Evolutionary conservation across 2,113 vertebrate genomes (phyloP).

Genomic region (Merops nubicus): DNA sequence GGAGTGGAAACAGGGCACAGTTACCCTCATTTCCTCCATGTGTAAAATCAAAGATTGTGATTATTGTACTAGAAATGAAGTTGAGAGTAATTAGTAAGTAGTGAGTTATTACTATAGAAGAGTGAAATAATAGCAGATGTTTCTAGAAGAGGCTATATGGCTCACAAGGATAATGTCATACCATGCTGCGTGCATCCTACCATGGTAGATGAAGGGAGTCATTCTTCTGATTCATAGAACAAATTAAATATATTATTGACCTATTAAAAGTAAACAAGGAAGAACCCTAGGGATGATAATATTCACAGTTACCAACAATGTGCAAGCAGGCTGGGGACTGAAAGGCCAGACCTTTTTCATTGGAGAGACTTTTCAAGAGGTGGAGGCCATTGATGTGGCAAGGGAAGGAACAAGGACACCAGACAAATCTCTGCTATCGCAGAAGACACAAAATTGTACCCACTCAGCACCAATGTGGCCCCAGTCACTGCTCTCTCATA

Average conservation of each 20-base stretch:
- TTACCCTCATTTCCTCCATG: not conserved
- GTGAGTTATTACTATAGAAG: not conserved
- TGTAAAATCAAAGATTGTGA: not conserved
- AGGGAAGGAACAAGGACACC: not conserved
- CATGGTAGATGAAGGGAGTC: not conserved
- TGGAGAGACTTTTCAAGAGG: not conserved
- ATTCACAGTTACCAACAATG: not conserved
- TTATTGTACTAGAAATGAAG: not conserved
- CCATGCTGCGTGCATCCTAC: not conserved
- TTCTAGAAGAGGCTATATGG: not conserved
- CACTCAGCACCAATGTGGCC: not conserved
- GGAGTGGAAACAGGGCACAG: not conserved
- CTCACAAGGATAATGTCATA: not conserved
- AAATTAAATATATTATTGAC: not conserved
- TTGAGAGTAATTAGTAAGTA: not conserved
- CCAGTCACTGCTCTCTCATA: not conserved
- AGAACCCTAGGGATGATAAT: not conserved
- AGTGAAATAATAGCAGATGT: not conserved
- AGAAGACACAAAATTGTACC: not conserved
- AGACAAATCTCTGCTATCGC: not conserved
- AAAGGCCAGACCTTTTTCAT: not conserved
- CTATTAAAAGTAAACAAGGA: not conserved
- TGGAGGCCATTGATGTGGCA: not conserved
- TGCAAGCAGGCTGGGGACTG: not conserved
- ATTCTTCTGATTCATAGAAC: not conserved